A percentile compares a stretch with the other conserved stretches of the same genome.
These are phyloP conservation scores for Macrosteles quadrilineatus DNA, from an alignment of 1,140 invertebrate genomes.

Conservation along the genomic window DNA sequence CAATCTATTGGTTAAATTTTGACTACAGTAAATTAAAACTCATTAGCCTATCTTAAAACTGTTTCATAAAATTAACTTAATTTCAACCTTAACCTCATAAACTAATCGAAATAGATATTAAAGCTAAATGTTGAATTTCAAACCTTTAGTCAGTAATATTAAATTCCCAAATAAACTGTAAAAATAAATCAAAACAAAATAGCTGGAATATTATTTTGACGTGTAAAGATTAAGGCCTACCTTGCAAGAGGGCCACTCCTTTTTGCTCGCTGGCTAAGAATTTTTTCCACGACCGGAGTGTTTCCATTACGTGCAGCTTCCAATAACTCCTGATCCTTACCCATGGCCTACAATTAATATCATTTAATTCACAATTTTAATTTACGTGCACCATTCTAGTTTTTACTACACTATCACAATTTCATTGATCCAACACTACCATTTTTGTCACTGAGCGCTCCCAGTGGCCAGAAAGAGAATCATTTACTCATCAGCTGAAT, in stretches of 20 bases:
- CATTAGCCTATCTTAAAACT: too few species aligned
- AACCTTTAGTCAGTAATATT: too few species aligned
- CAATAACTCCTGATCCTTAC: conserved; percentile 94
- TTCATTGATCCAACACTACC: conserved; percentile 75
- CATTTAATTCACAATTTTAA: conserved; percentile 32
- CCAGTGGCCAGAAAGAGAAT: conserved; percentile 26
- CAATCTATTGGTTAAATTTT: too few species aligned
- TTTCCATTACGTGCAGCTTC: conserved; percentile 93
- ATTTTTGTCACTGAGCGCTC: conserved; percentile 56
- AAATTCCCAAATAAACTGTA: too few species aligned
- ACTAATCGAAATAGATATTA: too few species aligned
- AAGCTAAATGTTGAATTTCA: too few species aligned
- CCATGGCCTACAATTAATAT: conserved; percentile 64
- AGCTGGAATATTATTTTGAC: neutral
- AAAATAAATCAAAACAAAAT: too few species aligned
- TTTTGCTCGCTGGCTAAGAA: conserved; percentile 84
- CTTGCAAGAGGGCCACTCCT: conserved; percentile 90
- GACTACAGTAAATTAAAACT: too few species aligned
- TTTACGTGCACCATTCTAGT: conserved; percentile 54
- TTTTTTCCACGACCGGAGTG: conserved; percentile 84
- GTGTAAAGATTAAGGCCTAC: conserved; percentile 57
- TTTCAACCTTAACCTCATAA: too few species aligned
- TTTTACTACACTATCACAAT: conserved; percentile 61
- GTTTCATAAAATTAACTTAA: too few species aligned
- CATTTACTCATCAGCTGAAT: conserved; percentile 22